Conservation (phyloP, 2,113 vertebrate species). For the Arothron firmamentum region DNA sequence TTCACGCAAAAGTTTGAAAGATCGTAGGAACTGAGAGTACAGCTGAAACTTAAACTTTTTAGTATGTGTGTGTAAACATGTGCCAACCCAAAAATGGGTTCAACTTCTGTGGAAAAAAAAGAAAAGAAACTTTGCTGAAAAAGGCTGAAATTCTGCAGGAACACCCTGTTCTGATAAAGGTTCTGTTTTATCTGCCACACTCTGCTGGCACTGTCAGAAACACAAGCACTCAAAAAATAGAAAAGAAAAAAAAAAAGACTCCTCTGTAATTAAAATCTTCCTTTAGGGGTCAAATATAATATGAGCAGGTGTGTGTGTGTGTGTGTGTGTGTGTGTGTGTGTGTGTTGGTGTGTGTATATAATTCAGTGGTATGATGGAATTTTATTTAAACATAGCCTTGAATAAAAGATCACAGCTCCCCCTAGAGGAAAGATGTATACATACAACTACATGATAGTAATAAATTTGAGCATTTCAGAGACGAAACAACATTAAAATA, state of each 20-base stretch:
- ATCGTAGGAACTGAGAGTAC: too few relatives aligned
- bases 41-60: too few relatives aligned
- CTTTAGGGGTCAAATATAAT: slow-evolving; percentile 49
- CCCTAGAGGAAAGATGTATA: slow-evolving; percentile 32
- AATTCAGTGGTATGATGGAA: neutral
- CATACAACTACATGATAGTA: slow-evolving; percentile 14
- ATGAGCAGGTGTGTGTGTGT: slow-evolving; percentile 14
- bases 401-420: slow-evolving; percentile 46
- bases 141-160: slow-evolving; percentile 34
- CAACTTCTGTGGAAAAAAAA: slow-evolving; percentile 2
- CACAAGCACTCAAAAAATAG: slow-evolving; percentile 36
- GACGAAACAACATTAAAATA: neutral
- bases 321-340: slow-evolving; percentile 11
- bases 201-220: slow-evolving; percentile 38
- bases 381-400: neutral
- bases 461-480: neutral
- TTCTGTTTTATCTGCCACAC: slow-evolving; percentile 35
- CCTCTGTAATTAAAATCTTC: slow-evolving; percentile 56
- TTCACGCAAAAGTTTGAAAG: too few relatives aligned
- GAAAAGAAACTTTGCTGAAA: slow-evolving; percentile 31
- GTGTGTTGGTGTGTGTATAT: neutral
- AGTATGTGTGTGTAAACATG: too few relatives aligned
- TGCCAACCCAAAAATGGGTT: slow-evolving; percentile 6
- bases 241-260: slow-evolving; percentile 48
- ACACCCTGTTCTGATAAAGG: slow-evolving; percentile 37